Percentiles rank a stretch among this genome's conserved stretches.
Conservation (phyloP, 2,113 vertebrate species). For the Smithornis capensis region DNA sequence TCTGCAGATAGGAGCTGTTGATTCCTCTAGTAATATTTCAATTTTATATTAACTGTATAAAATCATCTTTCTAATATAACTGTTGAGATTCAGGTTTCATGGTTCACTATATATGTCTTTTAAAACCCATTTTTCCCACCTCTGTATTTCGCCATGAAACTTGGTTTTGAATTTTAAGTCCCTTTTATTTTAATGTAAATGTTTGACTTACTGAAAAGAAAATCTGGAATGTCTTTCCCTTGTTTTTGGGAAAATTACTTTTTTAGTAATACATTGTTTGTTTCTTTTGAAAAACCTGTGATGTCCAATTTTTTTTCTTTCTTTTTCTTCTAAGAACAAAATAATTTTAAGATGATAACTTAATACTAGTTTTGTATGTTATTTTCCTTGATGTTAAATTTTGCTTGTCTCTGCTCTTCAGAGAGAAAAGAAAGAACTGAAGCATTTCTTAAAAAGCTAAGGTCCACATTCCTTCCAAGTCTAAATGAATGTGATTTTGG, state of each 20-base stretch:
- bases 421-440: not conserved
- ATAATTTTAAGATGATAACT: not conserved
- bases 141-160: not conserved
- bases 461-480: not conserved
- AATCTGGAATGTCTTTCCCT: not conserved
- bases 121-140: not conserved
- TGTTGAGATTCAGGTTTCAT: not conserved
- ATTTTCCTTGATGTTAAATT: not conserved
- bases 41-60: not conserved
- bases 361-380: not conserved
- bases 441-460: not conserved
- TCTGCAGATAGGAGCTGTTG: not conserved
- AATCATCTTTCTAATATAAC: not conserved
- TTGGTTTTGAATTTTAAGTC: not conserved
- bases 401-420: not conserved
- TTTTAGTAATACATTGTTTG: not conserved
- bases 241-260: not conserved
- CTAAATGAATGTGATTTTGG: not conserved
- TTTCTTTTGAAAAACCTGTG: not conserved
- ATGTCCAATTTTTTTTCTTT: not conserved
- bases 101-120: not conserved
- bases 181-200: not conserved
- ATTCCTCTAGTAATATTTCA: not conserved
- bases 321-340: not conserved
- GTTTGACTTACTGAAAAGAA: not conserved